Evolutionary conservation across 2,888 invertebrate species (phyloP).

Genomic region (Zygothrica quintamaculata): DNA sequence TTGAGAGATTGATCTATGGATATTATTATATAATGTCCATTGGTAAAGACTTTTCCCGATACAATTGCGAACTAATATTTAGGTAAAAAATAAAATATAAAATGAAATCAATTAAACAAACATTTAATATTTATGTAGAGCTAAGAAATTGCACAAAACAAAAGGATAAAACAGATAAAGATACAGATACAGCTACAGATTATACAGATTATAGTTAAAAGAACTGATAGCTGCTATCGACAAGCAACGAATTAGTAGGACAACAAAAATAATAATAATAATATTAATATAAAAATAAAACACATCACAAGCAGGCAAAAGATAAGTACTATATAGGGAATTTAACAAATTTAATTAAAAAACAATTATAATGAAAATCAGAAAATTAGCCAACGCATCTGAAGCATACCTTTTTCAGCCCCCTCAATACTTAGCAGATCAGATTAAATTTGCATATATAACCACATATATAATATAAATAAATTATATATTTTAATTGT

Average conservation of each 20-base stretch:
- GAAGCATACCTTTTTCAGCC: conserved; percentile 40
- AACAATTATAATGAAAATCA: conserved; percentile 44
- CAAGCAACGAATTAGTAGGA: conserved; percentile 72
- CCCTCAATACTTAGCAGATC: conserved; percentile 2
- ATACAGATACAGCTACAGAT: conserved; percentile 21
- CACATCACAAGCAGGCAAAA: conserved; percentile 62
- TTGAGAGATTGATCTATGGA: conserved; percentile 27
- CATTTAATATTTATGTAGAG: conserved; percentile 53
- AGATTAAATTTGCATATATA: background rate
- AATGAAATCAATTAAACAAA: conserved; percentile 67
- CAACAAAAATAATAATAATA: conserved; percentile 30
- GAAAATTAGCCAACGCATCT: conserved; percentile 63
- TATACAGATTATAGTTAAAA: conserved; percentile 19
- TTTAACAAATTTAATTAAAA: conserved; percentile 40
- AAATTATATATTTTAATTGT: conserved; percentile 36
- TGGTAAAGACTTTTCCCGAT: conserved; percentile 67
- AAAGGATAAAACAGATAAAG: conserved; percentile 16
- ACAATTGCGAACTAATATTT: conserved; percentile 63
- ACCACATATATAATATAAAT: too few species aligned
- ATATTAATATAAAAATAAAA: conserved; percentile 16
- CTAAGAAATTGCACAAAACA: conserved; percentile 69
- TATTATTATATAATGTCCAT: conserved; percentile 71
- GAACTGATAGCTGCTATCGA: conserved; percentile 48
- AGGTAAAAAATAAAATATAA: too few species aligned
- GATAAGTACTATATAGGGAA: conserved; percentile 39